phyloP scores from a whole-genome alignment of 2,888 invertebrate species.

The Hyposoter dolosus region DNA sequence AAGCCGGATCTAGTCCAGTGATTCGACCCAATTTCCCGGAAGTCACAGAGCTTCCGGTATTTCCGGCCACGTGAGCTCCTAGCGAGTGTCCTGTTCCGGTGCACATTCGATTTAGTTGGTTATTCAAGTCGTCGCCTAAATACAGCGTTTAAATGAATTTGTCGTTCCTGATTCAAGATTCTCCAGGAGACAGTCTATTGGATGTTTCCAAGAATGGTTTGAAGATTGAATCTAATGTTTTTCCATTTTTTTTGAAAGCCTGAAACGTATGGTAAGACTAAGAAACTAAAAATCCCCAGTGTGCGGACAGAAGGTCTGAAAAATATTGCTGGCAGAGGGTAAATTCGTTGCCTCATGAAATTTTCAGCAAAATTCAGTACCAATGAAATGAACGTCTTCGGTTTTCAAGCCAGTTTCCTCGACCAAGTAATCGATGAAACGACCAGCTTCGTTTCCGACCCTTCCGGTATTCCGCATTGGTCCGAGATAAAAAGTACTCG shows the following conservation, averaged over 20 bases:
- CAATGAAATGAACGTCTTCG: constrained; percentile 84
- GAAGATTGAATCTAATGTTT: too few relatives aligned
- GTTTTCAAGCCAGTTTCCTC: constrained; percentile 79
- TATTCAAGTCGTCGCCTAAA: neutral
- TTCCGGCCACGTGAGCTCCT: constrained; percentile 84
- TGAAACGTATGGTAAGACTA: too few relatives aligned
- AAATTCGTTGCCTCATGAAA: neutral
- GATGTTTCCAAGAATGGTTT: too few relatives aligned
- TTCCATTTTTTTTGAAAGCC: too few relatives aligned
- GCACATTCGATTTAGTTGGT: neutral
- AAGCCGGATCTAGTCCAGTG: constrained; percentile 85
- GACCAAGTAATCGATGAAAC: constrained; percentile 83
- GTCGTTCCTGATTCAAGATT: neutral
- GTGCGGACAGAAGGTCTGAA: too few relatives aligned
- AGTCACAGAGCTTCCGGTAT: constrained; percentile 76
- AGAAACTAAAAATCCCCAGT: too few relatives aligned
- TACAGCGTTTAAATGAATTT: neutral
- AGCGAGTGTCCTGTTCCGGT: constrained; percentile 83
- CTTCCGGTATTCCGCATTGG: constrained; percentile 83
- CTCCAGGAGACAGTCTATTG: too few relatives aligned
- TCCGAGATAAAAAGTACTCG: constrained; percentile 83
- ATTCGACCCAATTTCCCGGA: constrained; percentile 83
- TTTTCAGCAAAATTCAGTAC: constrained; percentile 70
- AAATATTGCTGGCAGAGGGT: too few relatives aligned
- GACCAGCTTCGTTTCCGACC: constrained; percentile 82